Evolutionary conservation across 1,140 invertebrate genomes (phyloP).

Genomic region (Anoplolepis gracilipes): DNA sequence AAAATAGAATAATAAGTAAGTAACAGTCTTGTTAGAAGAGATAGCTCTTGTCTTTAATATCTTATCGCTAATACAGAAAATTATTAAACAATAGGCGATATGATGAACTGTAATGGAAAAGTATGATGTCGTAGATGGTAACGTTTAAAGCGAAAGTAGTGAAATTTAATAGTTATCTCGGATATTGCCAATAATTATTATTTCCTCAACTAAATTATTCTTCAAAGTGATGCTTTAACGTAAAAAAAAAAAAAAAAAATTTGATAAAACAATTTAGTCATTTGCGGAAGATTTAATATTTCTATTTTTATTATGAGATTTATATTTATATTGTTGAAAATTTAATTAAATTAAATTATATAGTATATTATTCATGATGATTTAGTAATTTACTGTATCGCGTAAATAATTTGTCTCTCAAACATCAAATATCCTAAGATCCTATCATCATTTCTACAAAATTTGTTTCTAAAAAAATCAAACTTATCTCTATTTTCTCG

Average conservation of each 20-base stretch:
- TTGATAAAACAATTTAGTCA: background rate
- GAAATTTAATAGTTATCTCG: slow-evolving; percentile 15
- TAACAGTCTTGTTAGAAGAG: background rate
- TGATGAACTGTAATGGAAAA: background rate
- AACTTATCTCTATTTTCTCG: background rate
- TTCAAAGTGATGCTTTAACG: background rate
- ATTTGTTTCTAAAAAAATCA: background rate
- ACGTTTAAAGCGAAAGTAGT: slow-evolving; percentile 36
- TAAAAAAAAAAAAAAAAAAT: too few species aligned
- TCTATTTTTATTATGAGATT: background rate
- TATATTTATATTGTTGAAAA: background rate
- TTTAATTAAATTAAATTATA: background rate
- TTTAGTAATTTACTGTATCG: background rate
- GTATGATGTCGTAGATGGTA: background rate
- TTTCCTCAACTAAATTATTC: background rate
- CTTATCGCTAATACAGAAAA: slow-evolving; percentile 8
- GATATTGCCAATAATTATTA: slow-evolving; percentile 19
- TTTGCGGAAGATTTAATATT: background rate
- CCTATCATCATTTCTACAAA: background rate
- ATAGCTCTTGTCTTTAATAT: background rate
- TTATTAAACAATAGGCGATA: background rate
- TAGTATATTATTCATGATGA: background rate
- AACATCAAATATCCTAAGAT: background rate
- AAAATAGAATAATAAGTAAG: background rate
- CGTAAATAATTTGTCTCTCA: background rate